Conservation (phyloP, 2,113 vertebrate genomes). For the Siniperca chuatsi region DNA sequence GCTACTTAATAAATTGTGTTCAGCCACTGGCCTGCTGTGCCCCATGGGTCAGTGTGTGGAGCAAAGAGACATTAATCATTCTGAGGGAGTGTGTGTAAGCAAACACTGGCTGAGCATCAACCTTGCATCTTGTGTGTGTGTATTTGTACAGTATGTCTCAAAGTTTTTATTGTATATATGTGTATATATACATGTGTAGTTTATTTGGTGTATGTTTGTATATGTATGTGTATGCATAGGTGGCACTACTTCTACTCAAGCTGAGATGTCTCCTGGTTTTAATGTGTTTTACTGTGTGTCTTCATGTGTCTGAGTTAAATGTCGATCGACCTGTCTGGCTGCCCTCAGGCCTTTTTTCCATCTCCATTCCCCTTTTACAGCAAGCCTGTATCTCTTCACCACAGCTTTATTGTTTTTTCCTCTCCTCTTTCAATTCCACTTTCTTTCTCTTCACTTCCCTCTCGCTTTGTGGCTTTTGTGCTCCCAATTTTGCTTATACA, state of each 20-base stretch:
- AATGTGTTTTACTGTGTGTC: conserved; percentile 11
- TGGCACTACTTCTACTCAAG: neutral
- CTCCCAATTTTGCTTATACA: conserved; percentile 20
- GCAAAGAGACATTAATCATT: conserved; percentile 80
- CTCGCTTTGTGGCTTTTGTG: conserved; percentile 19
- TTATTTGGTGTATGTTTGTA: neutral
- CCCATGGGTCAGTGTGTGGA: conserved; percentile 71
- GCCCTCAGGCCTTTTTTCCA: conserved; percentile 54
- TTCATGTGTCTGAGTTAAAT: conserved; percentile 40
- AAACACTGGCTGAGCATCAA: conserved; percentile 52
- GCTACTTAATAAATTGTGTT: conserved; percentile 77
- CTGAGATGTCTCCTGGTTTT: neutral
- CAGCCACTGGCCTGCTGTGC: conserved; percentile 71
- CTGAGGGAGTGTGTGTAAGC: conserved; percentile 61
- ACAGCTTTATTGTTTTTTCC: conserved; percentile 59
- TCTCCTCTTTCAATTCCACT: neutral
- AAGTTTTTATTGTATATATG: neutral
- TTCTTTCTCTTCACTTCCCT: conserved; percentile 9
- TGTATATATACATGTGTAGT: neutral
- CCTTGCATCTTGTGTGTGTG: neutral
- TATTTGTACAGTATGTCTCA: neutral
- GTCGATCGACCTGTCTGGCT: conserved; percentile 45
- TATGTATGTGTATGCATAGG: neutral
- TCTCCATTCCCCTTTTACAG: conserved; percentile 19
- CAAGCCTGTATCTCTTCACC: conserved; percentile 45